Conservation (phyloP, 2,113 vertebrate genomes). For the Tyto alba region DNA sequence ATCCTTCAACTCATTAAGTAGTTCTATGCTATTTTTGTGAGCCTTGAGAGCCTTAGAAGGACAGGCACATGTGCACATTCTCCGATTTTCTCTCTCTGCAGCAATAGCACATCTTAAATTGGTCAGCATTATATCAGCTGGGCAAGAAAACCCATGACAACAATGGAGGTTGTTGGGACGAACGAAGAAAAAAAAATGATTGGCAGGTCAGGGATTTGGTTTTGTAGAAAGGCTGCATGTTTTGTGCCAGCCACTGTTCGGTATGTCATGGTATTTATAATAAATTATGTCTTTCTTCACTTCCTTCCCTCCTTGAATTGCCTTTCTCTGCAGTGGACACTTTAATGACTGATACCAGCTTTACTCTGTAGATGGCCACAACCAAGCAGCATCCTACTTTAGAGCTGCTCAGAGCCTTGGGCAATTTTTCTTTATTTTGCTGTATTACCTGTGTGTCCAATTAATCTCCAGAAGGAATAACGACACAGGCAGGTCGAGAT, state of each 20-base stretch:
- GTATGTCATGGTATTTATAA: background rate
- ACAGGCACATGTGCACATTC: background rate
- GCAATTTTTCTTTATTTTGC: background rate
- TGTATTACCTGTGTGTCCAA: background rate
- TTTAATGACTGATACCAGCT: background rate
- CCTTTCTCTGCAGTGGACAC: background rate
- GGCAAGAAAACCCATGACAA: background rate
- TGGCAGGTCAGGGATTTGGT: background rate
- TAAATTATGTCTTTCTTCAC: background rate
- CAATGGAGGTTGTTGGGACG: background rate
- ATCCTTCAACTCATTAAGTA: background rate
- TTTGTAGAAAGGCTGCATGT: background rate
- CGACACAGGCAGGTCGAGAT: background rate
- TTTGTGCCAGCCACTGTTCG: background rate
- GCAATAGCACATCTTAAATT: background rate
- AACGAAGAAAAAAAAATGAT: background rate
- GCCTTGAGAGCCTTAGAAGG: background rate
- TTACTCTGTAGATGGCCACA: background rate
- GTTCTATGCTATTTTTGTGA: background rate
- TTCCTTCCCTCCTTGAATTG: background rate
- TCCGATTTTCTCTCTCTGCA: background rate
- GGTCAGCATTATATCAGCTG: background rate
- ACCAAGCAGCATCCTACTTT: background rate
- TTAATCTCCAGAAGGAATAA: background rate
- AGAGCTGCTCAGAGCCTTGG: background rate